Evolutionary conservation across 35 echinoderm and acorn worm species (phyloP).

Genomic region (Diadema setosum): DNA sequence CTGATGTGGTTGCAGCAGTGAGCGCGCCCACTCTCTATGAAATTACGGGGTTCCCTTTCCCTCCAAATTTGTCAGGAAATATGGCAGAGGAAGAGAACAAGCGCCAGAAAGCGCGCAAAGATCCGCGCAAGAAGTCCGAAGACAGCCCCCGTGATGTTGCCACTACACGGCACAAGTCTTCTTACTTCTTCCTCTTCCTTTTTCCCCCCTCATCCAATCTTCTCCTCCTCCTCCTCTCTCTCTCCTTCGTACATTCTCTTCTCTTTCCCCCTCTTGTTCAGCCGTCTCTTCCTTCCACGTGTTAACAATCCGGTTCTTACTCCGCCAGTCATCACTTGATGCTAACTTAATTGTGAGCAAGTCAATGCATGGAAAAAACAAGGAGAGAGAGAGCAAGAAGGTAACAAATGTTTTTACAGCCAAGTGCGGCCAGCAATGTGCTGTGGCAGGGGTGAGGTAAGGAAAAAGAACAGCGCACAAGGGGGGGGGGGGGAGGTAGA

Average conservation of each 20-base stretch:
- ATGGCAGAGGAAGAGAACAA: constrained; percentile 28
- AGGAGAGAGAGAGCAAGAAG: not conserved
- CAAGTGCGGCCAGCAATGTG: not conserved
- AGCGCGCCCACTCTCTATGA: constrained; percentile 1
- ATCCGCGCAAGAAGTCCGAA: not conserved
- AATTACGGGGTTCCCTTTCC: constrained; percentile 27
- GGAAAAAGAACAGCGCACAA: not conserved
- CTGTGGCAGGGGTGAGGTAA: not conserved
- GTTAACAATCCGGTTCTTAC: too few relatives aligned
- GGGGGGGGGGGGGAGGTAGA: not conserved
- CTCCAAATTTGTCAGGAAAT: constrained; percentile 28
- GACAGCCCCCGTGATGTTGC: not conserved
- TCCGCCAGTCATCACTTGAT: too few relatives aligned
- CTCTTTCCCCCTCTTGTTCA: not conserved
- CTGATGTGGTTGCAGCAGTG: constrained; percentile 8
- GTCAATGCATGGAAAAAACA: not conserved
- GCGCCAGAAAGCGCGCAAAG: not conserved
- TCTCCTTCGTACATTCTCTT: too few relatives aligned
- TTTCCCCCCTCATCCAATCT: not conserved
- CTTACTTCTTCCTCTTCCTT: not conserved
- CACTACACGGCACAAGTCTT: not conserved
- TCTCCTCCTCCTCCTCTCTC: not conserved
- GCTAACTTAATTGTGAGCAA: constrained; percentile 17
- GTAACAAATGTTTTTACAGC: constrained; percentile 23
- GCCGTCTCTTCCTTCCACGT: not conserved